Percentiles rank a stretch among this genome's conserved stretches.
These are phyloP conservation scores for Blennius ocellaris DNA, from an alignment of 2,113 vertebrate species.

Conservation along the genomic window DNA sequence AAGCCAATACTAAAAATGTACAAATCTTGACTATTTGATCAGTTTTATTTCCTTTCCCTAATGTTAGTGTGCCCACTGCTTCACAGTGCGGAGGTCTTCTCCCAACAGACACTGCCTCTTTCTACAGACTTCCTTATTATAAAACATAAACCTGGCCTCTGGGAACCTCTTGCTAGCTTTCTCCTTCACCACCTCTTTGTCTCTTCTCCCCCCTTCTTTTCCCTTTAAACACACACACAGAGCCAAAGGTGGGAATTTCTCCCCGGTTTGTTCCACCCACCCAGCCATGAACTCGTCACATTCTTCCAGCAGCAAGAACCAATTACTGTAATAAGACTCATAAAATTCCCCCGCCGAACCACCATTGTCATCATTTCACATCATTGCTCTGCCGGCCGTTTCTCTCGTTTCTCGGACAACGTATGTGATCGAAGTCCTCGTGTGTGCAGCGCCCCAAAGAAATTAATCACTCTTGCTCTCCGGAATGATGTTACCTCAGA, in stretches of 20 bases:
- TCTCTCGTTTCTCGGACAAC: neutral
- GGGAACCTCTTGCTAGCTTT: slow-evolving; percentile 41
- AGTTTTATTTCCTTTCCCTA: slow-evolving; percentile 6
- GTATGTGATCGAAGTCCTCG: slow-evolving; percentile 23
- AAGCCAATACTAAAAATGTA: no score
- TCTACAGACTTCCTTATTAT: slow-evolving; percentile 62
- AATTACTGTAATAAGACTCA: slow-evolving; percentile 59
- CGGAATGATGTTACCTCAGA: slow-evolving; percentile 38
- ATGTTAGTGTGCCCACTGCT: slow-evolving; percentile 22
- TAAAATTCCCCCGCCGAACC: slow-evolving; percentile 25
- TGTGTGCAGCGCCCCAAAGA: slow-evolving; percentile 19
- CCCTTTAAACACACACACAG: slow-evolving; percentile 13
- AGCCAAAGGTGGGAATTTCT: slow-evolving; percentile 42
- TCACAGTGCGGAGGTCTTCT: slow-evolving; percentile 42
- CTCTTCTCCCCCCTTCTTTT: neutral
- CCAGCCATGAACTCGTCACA: slow-evolving; percentile 39
- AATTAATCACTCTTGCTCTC: slow-evolving; percentile 45
- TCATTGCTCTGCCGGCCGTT: slow-evolving; percentile 9
- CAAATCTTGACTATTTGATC: no score
- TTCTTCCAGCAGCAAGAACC: slow-evolving; percentile 56
- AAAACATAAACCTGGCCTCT: slow-evolving; percentile 57
- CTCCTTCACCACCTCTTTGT: slow-evolving; percentile 27
- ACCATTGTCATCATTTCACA: slow-evolving; percentile 36
- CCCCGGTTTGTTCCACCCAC: slow-evolving; percentile 47
- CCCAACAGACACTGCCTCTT: slow-evolving; percentile 36